Conservation (phyloP, 2,797 vertebrate genomes). For the Urosaurus nigricauda region DNA sequence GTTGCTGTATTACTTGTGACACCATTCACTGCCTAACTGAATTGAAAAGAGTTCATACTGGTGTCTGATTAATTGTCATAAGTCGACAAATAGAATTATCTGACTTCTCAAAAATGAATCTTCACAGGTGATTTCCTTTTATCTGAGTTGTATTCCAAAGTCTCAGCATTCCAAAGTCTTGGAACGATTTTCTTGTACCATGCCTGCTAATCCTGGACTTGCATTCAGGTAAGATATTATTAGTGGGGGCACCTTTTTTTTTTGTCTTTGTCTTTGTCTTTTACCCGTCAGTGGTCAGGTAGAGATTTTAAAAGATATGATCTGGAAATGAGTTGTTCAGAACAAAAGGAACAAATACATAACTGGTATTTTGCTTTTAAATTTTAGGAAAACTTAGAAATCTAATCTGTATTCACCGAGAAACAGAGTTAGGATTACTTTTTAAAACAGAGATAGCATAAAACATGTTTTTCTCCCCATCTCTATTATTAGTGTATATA, state of each 20-base stretch:
- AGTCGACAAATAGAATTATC: background rate
- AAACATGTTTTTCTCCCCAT: too few species aligned
- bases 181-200: slow-evolving; percentile 90
- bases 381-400: background rate
- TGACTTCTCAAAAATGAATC: slow-evolving; percentile 50
- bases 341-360: background rate
- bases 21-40: background rate
- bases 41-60: background rate
- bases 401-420: background rate
- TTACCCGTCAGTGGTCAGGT: background rate
- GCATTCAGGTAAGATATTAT: slow-evolving; percentile 88
- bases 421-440: background rate
- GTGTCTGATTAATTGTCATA: background rate
- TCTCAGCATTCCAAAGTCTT: slow-evolving; percentile 90
- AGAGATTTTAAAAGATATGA: background rate
- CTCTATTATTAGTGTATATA: background rate
- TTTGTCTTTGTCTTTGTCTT: background rate
- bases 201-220: slow-evolving; percentile 93
- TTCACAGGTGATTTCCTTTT: slow-evolving; percentile 91
- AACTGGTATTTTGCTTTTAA: background rate
- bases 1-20: too few species aligned
- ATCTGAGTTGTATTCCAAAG: slow-evolving; percentile 90
- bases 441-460: too few species aligned
- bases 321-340: background rate
- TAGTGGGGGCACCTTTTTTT: background rate